Evolutionary conservation across 1,140 invertebrate genomes (phyloP), one percentile per base, ranked within the genome.

Genomic region (Hestina assimilis): DNA sequence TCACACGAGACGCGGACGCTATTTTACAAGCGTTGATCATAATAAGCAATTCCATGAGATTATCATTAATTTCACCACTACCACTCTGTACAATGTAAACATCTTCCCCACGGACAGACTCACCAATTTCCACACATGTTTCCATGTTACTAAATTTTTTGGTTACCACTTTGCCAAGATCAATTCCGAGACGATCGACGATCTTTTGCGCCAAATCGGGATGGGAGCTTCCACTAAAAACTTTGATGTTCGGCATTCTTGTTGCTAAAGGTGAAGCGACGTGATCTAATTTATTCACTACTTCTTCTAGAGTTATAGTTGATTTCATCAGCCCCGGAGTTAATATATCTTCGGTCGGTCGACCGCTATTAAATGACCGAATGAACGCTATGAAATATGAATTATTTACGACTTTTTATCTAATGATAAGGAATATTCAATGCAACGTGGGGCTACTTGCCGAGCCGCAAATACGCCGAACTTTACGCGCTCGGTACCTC

Each of bases 11-110:
- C 23, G 98, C 98, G 28, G 98, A 99, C 8, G 99, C 98, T 69
- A 99, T 99, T 91, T 99, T 99, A 88, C 98, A 99, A 3, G 98
- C 98, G 90, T 99, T 99, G 63, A 99, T 99, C 98, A 99, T 99
- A 73, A 99, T 99, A 31, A 99, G 91, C 23, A 99, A 90, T 84
- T 99, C 98, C 97, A 99, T 99, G 12, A 99, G 89, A 89, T 99
- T 99, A 84, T 99, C 98, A 89, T 99, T 99, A 14, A 99, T 96
- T 89, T 99, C 98, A 40, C 97, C 98, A 88, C 96, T 96, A 29
- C 98, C 98, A 84, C 96, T 98, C 89, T 99, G 98, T 20, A 99
- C 95, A 75, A 99, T 99, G 89, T 99, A 99, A n/a, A 99, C 98
- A 94, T 99, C 98, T 92, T 99, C 98, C 23, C 98, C 98, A 70